Percentiles rank a stretch among this genome's conserved stretches.
Conservation (phyloP, 2,888 invertebrate species). For the Morpho helenor region DNA sequence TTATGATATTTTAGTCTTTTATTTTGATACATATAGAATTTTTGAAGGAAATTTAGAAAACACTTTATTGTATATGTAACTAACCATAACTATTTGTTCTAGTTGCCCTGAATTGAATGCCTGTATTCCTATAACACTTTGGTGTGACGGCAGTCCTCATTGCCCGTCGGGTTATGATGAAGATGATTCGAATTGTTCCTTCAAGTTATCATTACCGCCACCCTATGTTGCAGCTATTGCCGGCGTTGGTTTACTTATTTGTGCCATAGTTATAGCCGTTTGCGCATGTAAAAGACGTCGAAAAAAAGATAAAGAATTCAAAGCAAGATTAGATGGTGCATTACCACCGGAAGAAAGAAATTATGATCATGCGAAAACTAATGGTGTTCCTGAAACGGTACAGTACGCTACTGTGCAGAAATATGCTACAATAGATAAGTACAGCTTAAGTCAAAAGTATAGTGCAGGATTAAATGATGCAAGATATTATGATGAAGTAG, state of each 20-base stretch:
- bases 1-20: background rate
- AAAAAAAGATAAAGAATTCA: slow-evolving; percentile 80
- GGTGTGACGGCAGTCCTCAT: slow-evolving; percentile 89
- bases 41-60: too few relatives aligned
- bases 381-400: slow-evolving; percentile 63
- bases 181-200: slow-evolving; percentile 86
- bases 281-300: slow-evolving; percentile 81
- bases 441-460: slow-evolving; percentile 75
- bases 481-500: slow-evolving; percentile 73
- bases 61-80: too few relatives aligned
- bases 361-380: slow-evolving; percentile 78
- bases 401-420: slow-evolving; percentile 75
- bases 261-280: slow-evolving; percentile 77
- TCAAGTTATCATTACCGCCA: slow-evolving; percentile 82
- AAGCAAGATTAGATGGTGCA: slow-evolving; percentile 79
- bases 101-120: slow-evolving; percentile 90
- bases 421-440: slow-evolving; percentile 76
- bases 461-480: slow-evolving; percentile 75
- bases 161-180: slow-evolving; percentile 91
- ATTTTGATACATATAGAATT: slow-evolving; percentile 1
- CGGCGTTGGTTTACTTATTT: slow-evolving; percentile 81
- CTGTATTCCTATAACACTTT: slow-evolving; percentile 86
- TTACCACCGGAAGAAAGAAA: slow-evolving; percentile 79
- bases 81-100: slow-evolving; percentile 30
- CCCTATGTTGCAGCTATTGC: slow-evolving; percentile 83